Evolutionary conservation across 1,140 invertebrate genomes (phyloP), one percentile per base, ranked within the genome.

Genomic region (Artemia franciscana): DNA sequence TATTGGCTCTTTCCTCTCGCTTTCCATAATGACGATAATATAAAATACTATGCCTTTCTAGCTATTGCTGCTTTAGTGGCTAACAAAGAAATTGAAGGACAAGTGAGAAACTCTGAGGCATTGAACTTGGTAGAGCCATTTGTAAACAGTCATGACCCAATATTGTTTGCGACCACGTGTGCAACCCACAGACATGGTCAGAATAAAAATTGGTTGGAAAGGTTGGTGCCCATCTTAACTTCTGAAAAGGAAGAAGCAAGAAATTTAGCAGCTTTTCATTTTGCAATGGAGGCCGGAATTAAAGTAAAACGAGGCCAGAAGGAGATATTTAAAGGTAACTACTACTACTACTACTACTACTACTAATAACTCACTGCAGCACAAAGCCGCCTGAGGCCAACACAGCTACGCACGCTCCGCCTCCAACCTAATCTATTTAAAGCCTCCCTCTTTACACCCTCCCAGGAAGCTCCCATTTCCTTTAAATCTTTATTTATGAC

Each of bases 271-370:
- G 92, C 94, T 25, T 99, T 98, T 73, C 95, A 98, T 72, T 98
- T 99, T 72, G 96, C 92, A 69, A 96, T 98, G 91, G 95, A 98
- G 73, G 94, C 95, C 2, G 89, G 88, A 9, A 98, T 98, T 30
- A 98, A 98, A 70, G 86, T 93, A 68, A 84, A 91, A 67, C 94
- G 98, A 74, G 88, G 90, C 12, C 60, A 64, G 18, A 51, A 60
- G 39, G 39, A 51, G 2, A 51, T 51, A 1, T 51, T 51, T 51
- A 51, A 18, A 51, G 39, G 39, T 51, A 51, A 51, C 1, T 51
- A 51, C n/a, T n/a, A n/a, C n/a, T n/a, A n/a, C n/a, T n/a, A n/a
- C n/a, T n/a, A n/a, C n/a, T n/a, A n/a, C n/a, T n/a, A n/a, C n/a
- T n/a, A n/a, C n/a, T n/a, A n/a, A n/a, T n/a, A n/a, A n/a, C n/a